Conservation (phyloP, 92 coral and sea anemone species). For the Parazoanthus swiftii region DNA sequence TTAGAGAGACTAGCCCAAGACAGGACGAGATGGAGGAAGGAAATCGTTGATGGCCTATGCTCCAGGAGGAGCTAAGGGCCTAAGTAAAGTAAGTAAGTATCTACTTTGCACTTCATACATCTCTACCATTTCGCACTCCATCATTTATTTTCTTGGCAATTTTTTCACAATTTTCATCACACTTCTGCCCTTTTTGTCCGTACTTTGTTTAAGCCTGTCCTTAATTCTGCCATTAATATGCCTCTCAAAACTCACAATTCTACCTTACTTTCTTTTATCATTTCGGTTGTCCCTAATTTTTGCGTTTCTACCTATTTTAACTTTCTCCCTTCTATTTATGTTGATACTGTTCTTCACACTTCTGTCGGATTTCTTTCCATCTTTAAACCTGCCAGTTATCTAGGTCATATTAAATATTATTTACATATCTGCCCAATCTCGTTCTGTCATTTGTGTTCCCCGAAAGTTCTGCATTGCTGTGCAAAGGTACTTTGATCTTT, state of each 20-base stretch:
- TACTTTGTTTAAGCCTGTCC: constrained; percentile 8
- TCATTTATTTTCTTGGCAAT: background rate
- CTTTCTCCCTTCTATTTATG: constrained; percentile 7
- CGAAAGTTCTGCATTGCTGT: background rate
- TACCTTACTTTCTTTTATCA: constrained; percentile 5
- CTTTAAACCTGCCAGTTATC: background rate
- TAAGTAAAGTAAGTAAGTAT: background rate
- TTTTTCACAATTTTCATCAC: background rate
- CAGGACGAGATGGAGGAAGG: too few species aligned
- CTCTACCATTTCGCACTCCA: background rate
- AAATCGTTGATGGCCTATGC: too few species aligned
- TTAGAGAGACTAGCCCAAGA: too few species aligned
- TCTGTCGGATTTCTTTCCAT: constrained; percentile 8
- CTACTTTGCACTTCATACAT: constrained; percentile 6
- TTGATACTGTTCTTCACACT: constrained; percentile 7
- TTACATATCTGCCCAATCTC: background rate
- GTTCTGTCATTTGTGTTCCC: background rate
- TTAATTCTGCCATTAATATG: background rate
- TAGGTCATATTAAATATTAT: background rate
- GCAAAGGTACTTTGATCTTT: background rate
- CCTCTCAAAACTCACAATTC: constrained; percentile 1
- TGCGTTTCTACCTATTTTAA: constrained; percentile 6
- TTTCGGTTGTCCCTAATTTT: background rate
- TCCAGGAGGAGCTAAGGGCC: too few species aligned
- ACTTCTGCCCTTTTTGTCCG: background rate